These are phyloP conservation scores for Drosophila rellima DNA, from an alignment of 2,888 invertebrate species.

Conservation along the genomic window DNA sequence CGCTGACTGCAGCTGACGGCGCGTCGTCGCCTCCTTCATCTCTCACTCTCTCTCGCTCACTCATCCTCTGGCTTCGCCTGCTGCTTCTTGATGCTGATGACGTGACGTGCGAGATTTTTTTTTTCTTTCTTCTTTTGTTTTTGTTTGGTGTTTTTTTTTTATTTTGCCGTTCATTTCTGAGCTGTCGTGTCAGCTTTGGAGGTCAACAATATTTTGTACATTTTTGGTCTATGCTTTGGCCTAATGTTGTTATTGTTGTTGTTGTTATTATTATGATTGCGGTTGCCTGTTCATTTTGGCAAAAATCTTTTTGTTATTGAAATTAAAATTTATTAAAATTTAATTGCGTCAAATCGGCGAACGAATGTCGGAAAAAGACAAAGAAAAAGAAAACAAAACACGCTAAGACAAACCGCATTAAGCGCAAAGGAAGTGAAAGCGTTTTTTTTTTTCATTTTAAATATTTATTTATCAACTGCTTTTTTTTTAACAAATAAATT, in stretches of 20 bases:
- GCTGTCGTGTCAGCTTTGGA: conserved; percentile 80
- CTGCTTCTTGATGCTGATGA: conserved; percentile 55
- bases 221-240: conserved; percentile 45
- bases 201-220: conserved; percentile 67
- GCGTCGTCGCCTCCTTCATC: conserved; percentile 21
- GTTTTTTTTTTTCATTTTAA: no score
- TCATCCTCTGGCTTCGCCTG: conserved; percentile 18
- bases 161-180: conserved; percentile 48
- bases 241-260: conserved; percentile 9
- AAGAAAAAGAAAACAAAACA: conserved; percentile 24
- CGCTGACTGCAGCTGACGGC: conserved; percentile 22
- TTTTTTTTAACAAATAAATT: no score
- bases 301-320: conserved; percentile 57
- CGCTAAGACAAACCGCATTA: conserved; percentile 12
- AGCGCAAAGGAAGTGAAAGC: conserved; percentile 35
- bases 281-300: conserved; percentile 38
- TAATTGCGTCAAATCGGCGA: conserved; percentile 68
- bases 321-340: conserved; percentile 76
- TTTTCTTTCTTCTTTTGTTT: conserved; percentile 31
- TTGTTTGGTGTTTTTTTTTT: conserved; percentile 27
- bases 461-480: no score
- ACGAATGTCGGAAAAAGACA: conserved; percentile 36
- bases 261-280: conserved; percentile 25
- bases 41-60: conserved; percentile 22
- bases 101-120: conserved; percentile 77